Conservation (phyloP, 1,140 invertebrate species). For the Temnothorax curvispinosus region DNA sequence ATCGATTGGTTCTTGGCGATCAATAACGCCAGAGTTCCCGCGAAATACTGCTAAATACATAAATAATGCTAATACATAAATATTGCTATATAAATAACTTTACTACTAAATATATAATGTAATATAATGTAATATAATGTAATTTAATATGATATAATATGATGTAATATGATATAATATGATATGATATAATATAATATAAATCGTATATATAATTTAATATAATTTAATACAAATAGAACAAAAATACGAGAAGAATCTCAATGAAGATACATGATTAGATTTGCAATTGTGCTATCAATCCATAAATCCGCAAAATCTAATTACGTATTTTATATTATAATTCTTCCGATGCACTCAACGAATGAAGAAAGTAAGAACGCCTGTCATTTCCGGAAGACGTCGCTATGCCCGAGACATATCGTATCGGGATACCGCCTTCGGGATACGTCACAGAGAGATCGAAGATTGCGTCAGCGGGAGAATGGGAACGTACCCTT, state of each 20-base stretch:
- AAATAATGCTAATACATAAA: no score
- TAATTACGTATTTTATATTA: not conserved
- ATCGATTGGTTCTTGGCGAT: slow-evolving; percentile 54
- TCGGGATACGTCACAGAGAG: slow-evolving; percentile 38
- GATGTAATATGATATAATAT: no score
- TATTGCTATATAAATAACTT: no score
- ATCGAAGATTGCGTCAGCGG: slow-evolving; percentile 39
- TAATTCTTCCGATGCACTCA: not conserved
- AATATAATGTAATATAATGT: no score
- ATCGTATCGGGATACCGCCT: slow-evolving; percentile 18
- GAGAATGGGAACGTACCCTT: slow-evolving; percentile 8
- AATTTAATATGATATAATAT: no score
- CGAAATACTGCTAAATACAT: no score
- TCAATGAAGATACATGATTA: not conserved
- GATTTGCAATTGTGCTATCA: not conserved
- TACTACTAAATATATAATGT: no score
- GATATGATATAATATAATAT: no score
- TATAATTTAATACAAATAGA: not conserved
- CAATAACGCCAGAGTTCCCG: slow-evolving; percentile 12
- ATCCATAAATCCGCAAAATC: not conserved
- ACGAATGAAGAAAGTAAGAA: not conserved
- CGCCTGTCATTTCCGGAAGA: not conserved
- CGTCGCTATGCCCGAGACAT: not conserved
- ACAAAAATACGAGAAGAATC: not conserved
- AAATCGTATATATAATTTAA: not conserved